Conservation (phyloP, 2,797 vertebrate species). For the Arctocebus calabarensis region DNA sequence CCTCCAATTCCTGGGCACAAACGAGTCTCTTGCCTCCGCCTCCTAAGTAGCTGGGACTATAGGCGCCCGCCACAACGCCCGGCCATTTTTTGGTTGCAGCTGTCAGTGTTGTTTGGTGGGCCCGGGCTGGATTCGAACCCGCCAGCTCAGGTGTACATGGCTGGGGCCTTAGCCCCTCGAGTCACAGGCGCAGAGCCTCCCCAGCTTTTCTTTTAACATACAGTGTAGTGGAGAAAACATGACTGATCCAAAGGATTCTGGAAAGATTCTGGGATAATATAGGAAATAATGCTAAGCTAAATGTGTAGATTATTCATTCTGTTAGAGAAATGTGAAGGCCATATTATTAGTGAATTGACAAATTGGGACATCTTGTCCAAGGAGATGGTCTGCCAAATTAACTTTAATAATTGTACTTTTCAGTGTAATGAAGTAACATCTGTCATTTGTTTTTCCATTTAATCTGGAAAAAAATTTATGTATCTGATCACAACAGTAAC, state of each 20-base stretch:
- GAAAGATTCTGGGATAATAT: neutral
- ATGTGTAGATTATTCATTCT: slow-evolving; percentile 20
- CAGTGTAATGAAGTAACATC: neutral
- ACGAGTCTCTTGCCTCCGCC: too few relatives aligned
- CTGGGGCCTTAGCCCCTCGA: too few relatives aligned
- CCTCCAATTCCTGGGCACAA: too few relatives aligned
- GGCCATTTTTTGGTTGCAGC: too few relatives aligned
- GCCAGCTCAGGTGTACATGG: too few relatives aligned
- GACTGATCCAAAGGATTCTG: neutral
- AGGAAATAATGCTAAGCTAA: neutral
- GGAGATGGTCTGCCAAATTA: neutral
- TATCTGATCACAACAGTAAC: neutral
- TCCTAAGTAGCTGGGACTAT: too few relatives aligned
- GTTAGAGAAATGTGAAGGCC: neutral
- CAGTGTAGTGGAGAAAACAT: neutral
- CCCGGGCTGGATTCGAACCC: too few relatives aligned
- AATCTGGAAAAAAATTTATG: neutral
- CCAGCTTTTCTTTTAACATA: neutral
- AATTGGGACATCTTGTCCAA: neutral
- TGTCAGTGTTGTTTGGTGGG: too few relatives aligned
- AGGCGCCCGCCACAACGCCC: too few relatives aligned
- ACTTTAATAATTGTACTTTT: slow-evolving; percentile 20
- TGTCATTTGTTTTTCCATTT: slow-evolving; percentile 4
- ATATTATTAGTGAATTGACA: neutral
- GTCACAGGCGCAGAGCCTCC: too few relatives aligned